These are phyloP conservation scores for Falcunculus frontatus DNA, from an alignment of 2,113 vertebrate genomes.

Conservation along the genomic window DNA sequence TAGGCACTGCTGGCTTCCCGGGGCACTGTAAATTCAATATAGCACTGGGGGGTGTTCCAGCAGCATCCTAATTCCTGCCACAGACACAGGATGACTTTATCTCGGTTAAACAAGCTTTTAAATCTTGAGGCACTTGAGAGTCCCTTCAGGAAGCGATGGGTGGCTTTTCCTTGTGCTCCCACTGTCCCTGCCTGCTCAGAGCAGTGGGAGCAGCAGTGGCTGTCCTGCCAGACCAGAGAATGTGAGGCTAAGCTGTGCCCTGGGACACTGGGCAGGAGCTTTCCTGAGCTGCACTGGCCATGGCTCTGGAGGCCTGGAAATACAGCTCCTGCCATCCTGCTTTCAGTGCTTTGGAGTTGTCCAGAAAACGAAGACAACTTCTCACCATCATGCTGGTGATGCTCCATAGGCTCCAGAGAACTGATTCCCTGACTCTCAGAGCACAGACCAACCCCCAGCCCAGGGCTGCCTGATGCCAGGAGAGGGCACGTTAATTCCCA, in stretches of 20 bases:
- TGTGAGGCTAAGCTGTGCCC: accelerated
- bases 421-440: background rate
- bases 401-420: background rate
- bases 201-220: background rate
- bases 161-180: background rate
- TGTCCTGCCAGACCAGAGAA: background rate
- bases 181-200: background rate
- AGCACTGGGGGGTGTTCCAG: background rate
- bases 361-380: background rate
- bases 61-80: background rate
- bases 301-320: background rate
- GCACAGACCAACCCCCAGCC: background rate
- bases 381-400: background rate
- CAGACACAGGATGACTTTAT: background rate
- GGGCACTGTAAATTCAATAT: background rate
- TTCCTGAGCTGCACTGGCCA: background rate
- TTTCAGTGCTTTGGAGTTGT: background rate
- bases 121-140: background rate
- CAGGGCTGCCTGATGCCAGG: background rate
- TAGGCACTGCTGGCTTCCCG: background rate
- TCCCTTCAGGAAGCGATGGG: accelerated
- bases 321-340: background rate
- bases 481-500: accelerated
- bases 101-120: background rate
- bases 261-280: background rate